Conservation (phyloP, 2,888 invertebrate species). For the Oxycera nigricornis region DNA sequence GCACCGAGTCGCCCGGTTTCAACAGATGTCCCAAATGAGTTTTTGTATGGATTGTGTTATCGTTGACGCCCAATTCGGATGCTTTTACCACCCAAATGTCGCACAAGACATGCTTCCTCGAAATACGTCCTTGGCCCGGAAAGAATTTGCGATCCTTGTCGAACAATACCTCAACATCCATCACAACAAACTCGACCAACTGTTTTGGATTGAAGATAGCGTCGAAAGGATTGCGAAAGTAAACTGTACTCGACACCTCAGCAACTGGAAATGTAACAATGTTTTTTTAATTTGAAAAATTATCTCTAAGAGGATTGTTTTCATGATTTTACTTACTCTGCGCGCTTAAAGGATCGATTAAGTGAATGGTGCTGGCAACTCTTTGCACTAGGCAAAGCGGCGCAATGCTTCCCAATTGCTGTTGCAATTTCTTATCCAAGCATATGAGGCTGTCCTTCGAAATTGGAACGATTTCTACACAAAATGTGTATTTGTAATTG, state of each 20-base stretch:
- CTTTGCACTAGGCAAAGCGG: conserved; percentile 87
- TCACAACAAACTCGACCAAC: conserved; percentile 88
- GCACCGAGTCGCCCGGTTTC: conserved; percentile 89
- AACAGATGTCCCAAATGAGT: conserved; percentile 95
- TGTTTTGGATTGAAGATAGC: conserved; percentile 91
- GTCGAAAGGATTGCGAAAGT: conserved; percentile 87
- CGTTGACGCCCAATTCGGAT: conserved; percentile 82
- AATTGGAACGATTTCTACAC: conserved; percentile 94
- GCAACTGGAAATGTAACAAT: conserved; percentile 68
- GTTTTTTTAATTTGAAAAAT: background rate
- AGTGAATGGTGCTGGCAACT: conserved; percentile 87
- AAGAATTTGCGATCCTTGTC: conserved; percentile 76
- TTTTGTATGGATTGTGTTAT: conserved; percentile 82
- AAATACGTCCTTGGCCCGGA: conserved; percentile 88
- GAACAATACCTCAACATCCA: conserved; percentile 80
- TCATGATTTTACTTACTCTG: conserved; percentile 69
- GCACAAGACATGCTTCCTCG: conserved; percentile 85
- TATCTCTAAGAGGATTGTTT: conserved; percentile 35
- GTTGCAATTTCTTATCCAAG: conserved; percentile 83
- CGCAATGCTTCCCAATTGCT: conserved; percentile 85
- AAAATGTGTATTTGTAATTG: conserved; percentile 95
- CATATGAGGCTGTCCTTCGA: conserved; percentile 95
- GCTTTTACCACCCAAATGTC: conserved; percentile 94
- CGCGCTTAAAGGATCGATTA: conserved; percentile 89
- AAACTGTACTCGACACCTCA: conserved; percentile 79